Evolutionary conservation across 2,888 invertebrate genomes (phyloP).

Genomic region (Sisyra terminalis): DNA sequence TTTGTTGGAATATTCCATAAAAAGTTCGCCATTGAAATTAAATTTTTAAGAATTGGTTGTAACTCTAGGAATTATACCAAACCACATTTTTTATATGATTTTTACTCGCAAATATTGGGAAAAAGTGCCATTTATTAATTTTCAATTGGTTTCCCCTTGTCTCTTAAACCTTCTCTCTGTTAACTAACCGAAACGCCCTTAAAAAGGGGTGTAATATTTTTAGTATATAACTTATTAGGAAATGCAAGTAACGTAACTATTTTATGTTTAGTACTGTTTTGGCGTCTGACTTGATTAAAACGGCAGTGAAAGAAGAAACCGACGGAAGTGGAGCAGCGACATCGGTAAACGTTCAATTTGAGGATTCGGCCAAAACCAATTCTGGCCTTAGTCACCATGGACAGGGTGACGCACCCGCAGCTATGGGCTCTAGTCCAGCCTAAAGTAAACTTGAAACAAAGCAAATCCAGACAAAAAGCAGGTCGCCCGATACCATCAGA

Average conservation of each 20-base stretch:
- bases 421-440: constrained; percentile 2
- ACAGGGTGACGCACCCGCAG: constrained; percentile 25
- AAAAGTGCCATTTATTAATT: not conserved
- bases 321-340: not conserved
- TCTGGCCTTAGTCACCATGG: constrained; percentile 15
- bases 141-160: too few relatives aligned
- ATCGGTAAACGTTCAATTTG: not conserved
- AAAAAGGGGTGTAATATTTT: not conserved
- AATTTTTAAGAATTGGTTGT: too few relatives aligned
- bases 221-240: not conserved
- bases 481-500: not conserved
- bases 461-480: not conserved
- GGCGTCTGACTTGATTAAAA: constrained; percentile 20
- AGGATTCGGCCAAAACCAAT: not conserved
- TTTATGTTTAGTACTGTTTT: constrained; percentile 15
- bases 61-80: too few relatives aligned
- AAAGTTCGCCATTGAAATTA: too few relatives aligned
- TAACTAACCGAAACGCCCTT: too few relatives aligned
- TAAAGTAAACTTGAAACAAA: not conserved
- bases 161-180: too few relatives aligned
- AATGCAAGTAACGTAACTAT: not conserved
- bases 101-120: not conserved
- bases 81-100: not conserved
- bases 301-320: constrained; percentile 15
- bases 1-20: too few relatives aligned